Base-by-base conservation (phyloP, 1,140 invertebrate species). In the Doryteuthis pealeii region DNA sequence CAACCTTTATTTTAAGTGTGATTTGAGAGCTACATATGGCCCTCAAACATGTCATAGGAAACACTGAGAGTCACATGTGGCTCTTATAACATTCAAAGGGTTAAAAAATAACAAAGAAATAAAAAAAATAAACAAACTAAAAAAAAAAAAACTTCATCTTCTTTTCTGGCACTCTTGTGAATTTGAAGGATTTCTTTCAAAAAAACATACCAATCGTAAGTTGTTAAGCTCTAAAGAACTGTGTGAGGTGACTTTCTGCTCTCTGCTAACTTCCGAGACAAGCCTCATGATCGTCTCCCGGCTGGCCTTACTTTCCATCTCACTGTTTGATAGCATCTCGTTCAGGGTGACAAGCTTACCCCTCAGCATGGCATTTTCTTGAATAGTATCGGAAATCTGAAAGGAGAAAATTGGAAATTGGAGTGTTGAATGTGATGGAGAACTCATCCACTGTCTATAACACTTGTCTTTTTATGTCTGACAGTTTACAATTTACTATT, bases 221-320 rank as follows among this genome's bases (percentile, higher is more conserved):
- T 40, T 40, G 35, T 40, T 40, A 3, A 40, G 35, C 10, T 33
- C 79, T 43, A 26, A 79, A 81, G 78, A 84, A 84, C 68, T 77
- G 77, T n/a, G 81, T 6, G 54, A 81, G 31, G 84, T 79, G 22
- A 80, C 72, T 68, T 87, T 85, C 73, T 89, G 87, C 73, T 88
- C 86, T 49, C 83, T 76, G 12, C 86, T 84, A 45, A 88, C 83
- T 75, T 89, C 87, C 32, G 84, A 83, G 33, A 87, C 87, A 30
- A 89, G 81, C 67, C 87, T 81, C 85, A 87, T 86, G 70, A 89
- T 89, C 4, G 88, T 88, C 77, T 88, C 87, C 31, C 88, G 77
- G 77, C 85, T 87, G 1, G 87, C 87, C 71, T 88, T 87, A n/a
- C 80, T 84, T 74, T 89, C 88, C 6, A 86, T 69, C 72, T 89